These are phyloP conservation scores for Acromyrmex heyeri DNA, from an alignment of 1,140 invertebrate species.

Conservation along the genomic window DNA sequence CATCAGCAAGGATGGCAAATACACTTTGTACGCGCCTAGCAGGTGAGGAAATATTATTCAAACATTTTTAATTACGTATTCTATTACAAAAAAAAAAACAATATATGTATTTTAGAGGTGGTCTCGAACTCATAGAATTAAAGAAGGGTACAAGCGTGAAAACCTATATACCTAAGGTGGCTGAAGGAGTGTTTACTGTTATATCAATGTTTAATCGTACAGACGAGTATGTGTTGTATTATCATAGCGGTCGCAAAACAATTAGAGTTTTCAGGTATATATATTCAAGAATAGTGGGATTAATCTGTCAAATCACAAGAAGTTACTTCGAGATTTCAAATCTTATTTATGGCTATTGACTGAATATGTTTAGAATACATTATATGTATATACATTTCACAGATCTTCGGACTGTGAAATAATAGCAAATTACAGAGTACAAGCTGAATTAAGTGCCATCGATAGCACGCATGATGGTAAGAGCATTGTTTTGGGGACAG, in stretches of 20 bases:
- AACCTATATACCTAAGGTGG: constrained; percentile 96
- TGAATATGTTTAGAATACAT: constrained; percentile 60
- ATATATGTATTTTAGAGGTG: constrained; percentile 89
- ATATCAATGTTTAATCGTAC: constrained; percentile 97
- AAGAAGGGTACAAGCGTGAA: constrained; percentile 93
- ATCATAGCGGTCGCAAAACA: constrained; percentile 97
- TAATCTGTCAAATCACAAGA: constrained; percentile 15
- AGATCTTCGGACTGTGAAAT: constrained; percentile 95
- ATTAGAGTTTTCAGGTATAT: constrained; percentile 94
- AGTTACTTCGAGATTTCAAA: constrained; percentile 38
- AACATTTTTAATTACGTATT: neutral
- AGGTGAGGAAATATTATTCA: constrained; percentile 82
- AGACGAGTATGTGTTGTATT: constrained; percentile 98
- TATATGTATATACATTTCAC: constrained; percentile 15
- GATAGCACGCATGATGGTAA: constrained; percentile 94
- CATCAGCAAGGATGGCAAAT: constrained; percentile 95
- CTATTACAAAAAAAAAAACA: neutral
- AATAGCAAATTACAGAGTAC: constrained; percentile 97
- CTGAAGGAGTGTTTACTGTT: constrained; percentile 98
- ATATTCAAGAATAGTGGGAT: constrained; percentile 6
- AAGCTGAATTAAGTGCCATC: constrained; percentile 96
- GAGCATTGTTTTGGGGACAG: constrained; percentile 94
- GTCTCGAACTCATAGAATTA: constrained; percentile 95
- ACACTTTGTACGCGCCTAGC: constrained; percentile 96
- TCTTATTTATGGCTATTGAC: neutral